Evolutionary conservation across 2,797 vertebrate species (phyloP).

Genomic region (Acanthiza pusilla): DNA sequence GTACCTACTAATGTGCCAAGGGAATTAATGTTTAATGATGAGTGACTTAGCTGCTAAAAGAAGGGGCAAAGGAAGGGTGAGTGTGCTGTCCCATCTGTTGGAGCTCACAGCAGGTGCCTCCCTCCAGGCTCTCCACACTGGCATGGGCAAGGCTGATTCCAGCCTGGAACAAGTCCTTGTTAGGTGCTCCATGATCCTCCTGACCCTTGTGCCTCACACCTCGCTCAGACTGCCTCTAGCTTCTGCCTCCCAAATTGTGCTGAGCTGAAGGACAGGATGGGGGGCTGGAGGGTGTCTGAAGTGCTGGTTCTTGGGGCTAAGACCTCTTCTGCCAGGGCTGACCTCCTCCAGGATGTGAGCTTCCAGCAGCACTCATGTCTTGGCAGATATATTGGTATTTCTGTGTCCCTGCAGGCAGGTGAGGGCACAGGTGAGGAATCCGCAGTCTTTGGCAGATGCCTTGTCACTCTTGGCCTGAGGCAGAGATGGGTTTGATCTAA

Average conservation of each 20-base stretch:
- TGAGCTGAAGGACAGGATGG: neutral
- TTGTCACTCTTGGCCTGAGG: neutral
- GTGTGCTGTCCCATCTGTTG: neutral
- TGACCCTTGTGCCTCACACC: neutral
- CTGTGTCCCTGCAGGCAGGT: neutral
- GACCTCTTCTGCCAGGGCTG: neutral
- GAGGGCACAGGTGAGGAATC: neutral
- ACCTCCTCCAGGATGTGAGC: neutral
- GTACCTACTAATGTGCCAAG: neutral
- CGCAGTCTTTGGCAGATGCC: neutral
- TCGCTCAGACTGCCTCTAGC: neutral
- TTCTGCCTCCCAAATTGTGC: neutral
- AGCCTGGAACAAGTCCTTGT: neutral
- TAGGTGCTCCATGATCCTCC: neutral
- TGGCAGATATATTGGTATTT: neutral
- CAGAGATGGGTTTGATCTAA: neutral
- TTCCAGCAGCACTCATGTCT: neutral
- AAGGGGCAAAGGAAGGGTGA: neutral
- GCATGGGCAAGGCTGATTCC: neutral
- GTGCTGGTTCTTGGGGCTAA: neutral
- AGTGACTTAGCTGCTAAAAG: neutral
- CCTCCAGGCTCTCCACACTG: neutral
- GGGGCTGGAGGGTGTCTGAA: neutral
- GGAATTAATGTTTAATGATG: neutral
- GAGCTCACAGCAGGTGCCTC: neutral